Evolutionary conservation across 2,113 vertebrate genomes (phyloP).

Genomic region (Bettongia penicillata): DNA sequence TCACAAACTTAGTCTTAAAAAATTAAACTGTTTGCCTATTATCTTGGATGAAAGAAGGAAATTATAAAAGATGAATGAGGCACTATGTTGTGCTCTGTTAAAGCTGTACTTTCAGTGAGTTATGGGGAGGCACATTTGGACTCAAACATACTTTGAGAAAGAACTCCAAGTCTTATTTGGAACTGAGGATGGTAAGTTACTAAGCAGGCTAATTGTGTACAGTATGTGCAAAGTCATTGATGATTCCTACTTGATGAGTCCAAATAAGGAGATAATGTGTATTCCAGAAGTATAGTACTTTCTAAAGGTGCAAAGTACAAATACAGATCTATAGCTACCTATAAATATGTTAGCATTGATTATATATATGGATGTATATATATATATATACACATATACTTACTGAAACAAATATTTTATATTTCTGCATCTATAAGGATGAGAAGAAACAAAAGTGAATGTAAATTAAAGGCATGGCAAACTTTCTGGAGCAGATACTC

Average conservation of each 20-base stretch:
- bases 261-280: not conserved
- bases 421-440: not conserved
- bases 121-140: conserved; percentile 23
- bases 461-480: not conserved
- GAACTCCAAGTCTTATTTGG: not conserved
- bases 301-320: conserved; percentile 2
- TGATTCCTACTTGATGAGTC: not conserved
- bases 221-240: conserved; percentile 46
- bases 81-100: conserved; percentile 17
- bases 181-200: conserved; percentile 38
- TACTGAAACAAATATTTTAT: not conserved
- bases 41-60: not conserved
- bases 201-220: conserved; percentile 47
- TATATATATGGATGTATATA: not conserved
- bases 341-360: not conserved
- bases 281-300: not conserved
- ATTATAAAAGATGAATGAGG: not conserved
- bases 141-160: not conserved
- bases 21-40: conserved; percentile 40
- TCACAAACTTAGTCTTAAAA: not conserved
- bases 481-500: not conserved
- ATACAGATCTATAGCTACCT: not conserved
- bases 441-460: conserved; percentile 27
- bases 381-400: not conserved
- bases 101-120: conserved; percentile 17